Evolutionary conservation across 2,113 vertebrate species (phyloP).

Genomic region (Brachirus orientalis): DNA sequence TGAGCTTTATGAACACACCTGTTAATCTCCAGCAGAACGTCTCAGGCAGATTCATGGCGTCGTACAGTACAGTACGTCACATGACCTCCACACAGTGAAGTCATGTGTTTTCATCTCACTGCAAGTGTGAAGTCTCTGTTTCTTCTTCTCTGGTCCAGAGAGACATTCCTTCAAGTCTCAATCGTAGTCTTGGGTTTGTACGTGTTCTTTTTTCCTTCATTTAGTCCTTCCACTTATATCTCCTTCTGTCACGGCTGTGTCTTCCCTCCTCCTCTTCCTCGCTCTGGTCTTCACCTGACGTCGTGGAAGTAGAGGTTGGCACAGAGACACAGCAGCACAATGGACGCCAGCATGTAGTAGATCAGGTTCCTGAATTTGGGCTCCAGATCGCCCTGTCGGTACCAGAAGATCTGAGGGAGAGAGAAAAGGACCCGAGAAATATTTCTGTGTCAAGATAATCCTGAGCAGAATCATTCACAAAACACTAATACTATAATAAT

Average conservation of each 20-base stretch:
- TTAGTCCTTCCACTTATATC: neutral
- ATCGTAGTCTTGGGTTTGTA: too few species aligned
- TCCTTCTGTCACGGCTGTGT: slow-evolving; percentile 41
- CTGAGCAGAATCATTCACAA: too few species aligned
- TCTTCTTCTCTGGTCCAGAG: slow-evolving; percentile 4
- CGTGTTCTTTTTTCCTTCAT: slow-evolving; percentile 6
- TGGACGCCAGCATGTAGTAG: slow-evolving; percentile 94
- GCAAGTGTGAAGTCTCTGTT: slow-evolving; percentile 3
- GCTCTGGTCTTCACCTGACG: slow-evolving; percentile 72
- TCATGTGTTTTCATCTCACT: slow-evolving; percentile 15
- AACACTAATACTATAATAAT: too few species aligned
- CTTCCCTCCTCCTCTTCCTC: slow-evolving; percentile 35
- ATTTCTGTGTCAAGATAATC: too few species aligned
- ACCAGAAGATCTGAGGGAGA: slow-evolving; percentile 92
- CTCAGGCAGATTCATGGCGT: slow-evolving; percentile 28
- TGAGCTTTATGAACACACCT: slow-evolving; percentile 44
- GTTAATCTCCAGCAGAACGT: neutral
- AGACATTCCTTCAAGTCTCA: slow-evolving; percentile 20
- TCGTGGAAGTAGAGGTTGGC: slow-evolving; percentile 99
- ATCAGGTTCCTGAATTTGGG: slow-evolving; percentile 98
- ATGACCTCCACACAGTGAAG: slow-evolving; percentile 1
- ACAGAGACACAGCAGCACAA: slow-evolving; percentile 97
- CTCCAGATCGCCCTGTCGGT: slow-evolving; percentile 97
- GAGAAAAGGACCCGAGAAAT: neutral
- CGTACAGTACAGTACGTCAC: slow-evolving; percentile 16